phyloP scores from a whole-genome alignment of 2,888 invertebrate species.

The Ephialtes manifestator region DNA sequence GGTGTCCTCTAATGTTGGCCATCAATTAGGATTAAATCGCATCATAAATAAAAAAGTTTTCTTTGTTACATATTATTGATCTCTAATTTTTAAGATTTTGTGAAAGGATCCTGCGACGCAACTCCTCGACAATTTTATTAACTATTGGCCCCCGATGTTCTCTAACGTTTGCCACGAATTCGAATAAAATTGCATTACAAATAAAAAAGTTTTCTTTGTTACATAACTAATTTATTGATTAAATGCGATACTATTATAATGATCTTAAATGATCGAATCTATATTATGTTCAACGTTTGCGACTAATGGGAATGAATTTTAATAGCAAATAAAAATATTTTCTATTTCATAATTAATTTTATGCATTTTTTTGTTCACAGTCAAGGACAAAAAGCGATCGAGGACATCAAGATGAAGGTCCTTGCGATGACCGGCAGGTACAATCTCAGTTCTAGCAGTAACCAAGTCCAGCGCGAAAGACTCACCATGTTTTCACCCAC shows the following conservation, averaged over 20 bases:
- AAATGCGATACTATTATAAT: not conserved
- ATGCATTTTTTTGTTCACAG: constrained; percentile 74
- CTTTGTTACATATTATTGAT: not conserved
- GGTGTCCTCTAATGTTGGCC: not conserved
- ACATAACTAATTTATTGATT: constrained; percentile 30
- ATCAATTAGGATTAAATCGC: not conserved
- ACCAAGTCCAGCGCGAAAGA: constrained; percentile 84
- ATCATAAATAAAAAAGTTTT: not conserved
- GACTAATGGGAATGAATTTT: not conserved
- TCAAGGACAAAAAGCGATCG: constrained; percentile 83
- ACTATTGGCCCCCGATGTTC: not conserved
- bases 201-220: constrained; percentile 47
- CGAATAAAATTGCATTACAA: not conserved
- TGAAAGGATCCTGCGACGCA: not conserved
- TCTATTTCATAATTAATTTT: constrained; percentile 41
- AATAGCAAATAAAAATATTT: not conserved
- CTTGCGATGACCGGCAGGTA: constrained; percentile 82
- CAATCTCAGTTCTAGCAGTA: constrained; percentile 78
- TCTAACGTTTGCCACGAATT: constrained; percentile 8
- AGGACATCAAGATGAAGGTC: constrained; percentile 82
- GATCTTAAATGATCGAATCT: not conserved
- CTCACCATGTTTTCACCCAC: constrained; percentile 85
- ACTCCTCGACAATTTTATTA: not conserved
- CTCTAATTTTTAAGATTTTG: not conserved
- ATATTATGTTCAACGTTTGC: not conserved